Percentiles rank a stretch among this genome's conserved stretches.
Evolutionary conservation across 2,888 invertebrate species (phyloP).

Genomic region (Apamea anceps): DNA sequence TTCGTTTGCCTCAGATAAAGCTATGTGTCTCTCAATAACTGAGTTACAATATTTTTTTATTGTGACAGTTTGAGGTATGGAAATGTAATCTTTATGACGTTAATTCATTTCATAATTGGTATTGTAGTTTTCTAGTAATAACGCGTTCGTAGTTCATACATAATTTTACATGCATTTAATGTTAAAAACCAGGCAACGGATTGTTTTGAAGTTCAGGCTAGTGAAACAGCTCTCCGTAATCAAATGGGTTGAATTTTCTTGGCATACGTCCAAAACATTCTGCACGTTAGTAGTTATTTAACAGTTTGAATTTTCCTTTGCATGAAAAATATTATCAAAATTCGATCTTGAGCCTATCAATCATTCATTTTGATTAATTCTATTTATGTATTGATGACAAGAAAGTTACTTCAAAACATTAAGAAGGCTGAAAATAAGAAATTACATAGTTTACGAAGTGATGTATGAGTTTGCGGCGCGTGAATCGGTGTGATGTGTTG

Average conservation of each 20-base stretch:
- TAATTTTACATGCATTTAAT: constrained; percentile 5
- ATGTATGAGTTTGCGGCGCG: constrained; percentile 10
- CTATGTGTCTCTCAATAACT: constrained; percentile 24
- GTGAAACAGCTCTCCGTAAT: constrained; percentile 10
- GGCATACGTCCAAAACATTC: constrained; percentile 37
- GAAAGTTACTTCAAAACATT: neutral
- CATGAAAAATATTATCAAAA: neutral
- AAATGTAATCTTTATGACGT: neutral
- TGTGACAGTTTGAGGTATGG: neutral
- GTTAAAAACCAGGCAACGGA: neutral
- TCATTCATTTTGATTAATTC: neutral
- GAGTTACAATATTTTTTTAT: constrained; percentile 10
- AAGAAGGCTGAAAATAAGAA: constrained; percentile 6
- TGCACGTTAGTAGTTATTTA: neutral
- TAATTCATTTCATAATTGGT: neutral
- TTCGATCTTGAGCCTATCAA: neutral
- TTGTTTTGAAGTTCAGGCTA: neutral
- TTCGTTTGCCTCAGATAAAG: constrained; percentile 26
- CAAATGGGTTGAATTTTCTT: constrained; percentile 31
- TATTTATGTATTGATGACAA: neutral
- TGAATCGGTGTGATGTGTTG: constrained; percentile 38
- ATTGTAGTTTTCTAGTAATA: neutral
- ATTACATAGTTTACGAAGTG: constrained; percentile 15
- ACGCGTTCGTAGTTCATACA: neutral
- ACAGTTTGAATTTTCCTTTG: neutral